Evolutionary conservation across 2,888 invertebrate genomes (phyloP), one percentile per base, ranked within the genome.

Genomic region (Pachycephus smyrnensis): DNA sequence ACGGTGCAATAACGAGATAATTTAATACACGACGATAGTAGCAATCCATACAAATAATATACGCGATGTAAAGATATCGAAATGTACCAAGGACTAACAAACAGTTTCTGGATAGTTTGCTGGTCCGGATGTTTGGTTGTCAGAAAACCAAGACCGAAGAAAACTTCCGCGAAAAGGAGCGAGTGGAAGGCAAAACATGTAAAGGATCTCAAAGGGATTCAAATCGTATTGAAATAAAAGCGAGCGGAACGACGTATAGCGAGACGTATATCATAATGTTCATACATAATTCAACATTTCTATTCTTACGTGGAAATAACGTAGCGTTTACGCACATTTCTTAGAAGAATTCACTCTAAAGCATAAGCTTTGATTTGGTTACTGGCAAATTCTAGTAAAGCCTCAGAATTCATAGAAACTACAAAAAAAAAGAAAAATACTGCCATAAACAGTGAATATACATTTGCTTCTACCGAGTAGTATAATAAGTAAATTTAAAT

Each of bases 201-300:
- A 23, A 55, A 55, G 77, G 79, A 79, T 82, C 75, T 79, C 74
- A 73, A 75, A 80, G 81, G 80, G 82, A 86, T 86, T 86, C 81
- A 85, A 86, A 86, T 85, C 82, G 78, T 81, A 84, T 84, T 82
- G 82, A 83, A 82, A 83, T 81, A 84, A 85, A 85, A 83, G 83
- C 82, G 81, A 75, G 83, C 80, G 81, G 82, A 86, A 81, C 82
- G 84, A 82, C 83, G 82, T 80, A 81, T 71, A 36, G 77, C 78
- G 81, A 81, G 81, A 78, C 80, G 81, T 82, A 83, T 84, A 83
- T 84, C 84, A 82, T 84, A 84, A 83, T 80, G 83, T 85, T 85
- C 84, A 86, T 86, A 83, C 84, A 85, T 85, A 84, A 85, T 85
- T 86, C 85, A 86, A 85, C 81, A 81, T 80, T 83, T 80, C 82